Conservation (phyloP, 2,888 invertebrate species). For the Leucophenga montana region DNA sequence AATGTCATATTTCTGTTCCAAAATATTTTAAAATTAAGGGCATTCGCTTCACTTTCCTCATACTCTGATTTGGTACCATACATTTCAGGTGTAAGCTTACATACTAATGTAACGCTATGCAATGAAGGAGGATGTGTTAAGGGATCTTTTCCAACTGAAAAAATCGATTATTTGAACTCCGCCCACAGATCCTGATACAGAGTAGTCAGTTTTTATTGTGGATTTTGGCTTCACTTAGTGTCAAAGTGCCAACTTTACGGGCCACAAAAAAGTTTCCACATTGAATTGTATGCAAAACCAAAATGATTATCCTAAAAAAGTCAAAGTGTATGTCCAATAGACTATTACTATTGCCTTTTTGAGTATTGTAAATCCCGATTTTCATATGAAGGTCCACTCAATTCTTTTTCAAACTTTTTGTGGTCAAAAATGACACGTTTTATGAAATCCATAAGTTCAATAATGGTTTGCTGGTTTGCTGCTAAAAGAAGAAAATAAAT, state of each 20-base stretch:
- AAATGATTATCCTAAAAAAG: constrained; percentile 91
- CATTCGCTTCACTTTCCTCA: constrained; percentile 69
- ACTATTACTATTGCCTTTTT: constrained; percentile 36
- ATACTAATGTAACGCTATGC: constrained; percentile 66
- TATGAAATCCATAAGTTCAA: constrained; percentile 92
- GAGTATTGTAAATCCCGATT: constrained; percentile 15
- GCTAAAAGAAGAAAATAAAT: constrained; percentile 38
- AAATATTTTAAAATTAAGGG: constrained; percentile 71
- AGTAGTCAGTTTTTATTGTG: constrained; percentile 77
- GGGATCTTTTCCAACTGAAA: constrained; percentile 87
- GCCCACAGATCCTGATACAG: constrained; percentile 89
- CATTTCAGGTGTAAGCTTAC: constrained; percentile 71
- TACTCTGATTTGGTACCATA: constrained; percentile 67
- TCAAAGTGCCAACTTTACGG: constrained; percentile 94
- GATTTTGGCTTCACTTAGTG: constrained; percentile 91
- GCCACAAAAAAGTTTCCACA: constrained; percentile 82
- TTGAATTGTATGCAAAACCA: constrained; percentile 86
- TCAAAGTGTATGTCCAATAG: constrained; percentile 86
- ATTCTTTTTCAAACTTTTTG: constrained; percentile 46
- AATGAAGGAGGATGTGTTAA: constrained; percentile 74
- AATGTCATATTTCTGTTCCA: constrained; percentile 66
- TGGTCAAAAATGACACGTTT: constrained; percentile 79
- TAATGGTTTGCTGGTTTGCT: constrained; percentile 96
- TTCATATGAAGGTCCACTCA: neutral
- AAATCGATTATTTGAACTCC: constrained; percentile 92